Percentiles rank a stretch among this genome's conserved stretches.
Conservation (phyloP, 2,888 invertebrate genomes). For the Scaptomyza tumidula region DNA sequence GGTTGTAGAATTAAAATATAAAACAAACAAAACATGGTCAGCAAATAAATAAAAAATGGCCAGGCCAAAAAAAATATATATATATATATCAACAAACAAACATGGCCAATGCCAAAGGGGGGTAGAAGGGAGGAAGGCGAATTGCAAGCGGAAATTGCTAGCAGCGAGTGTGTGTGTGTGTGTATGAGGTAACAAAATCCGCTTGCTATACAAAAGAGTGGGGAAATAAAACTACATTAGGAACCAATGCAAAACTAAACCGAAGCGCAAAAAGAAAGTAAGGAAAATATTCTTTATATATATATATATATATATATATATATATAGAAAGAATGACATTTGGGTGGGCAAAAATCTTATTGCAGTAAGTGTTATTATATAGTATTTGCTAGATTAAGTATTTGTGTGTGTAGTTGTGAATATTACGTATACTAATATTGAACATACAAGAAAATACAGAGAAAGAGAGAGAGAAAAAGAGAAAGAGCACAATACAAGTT, state of each 20-base stretch:
- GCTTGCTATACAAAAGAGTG: conserved; percentile 31
- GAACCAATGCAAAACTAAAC: conserved; percentile 48
- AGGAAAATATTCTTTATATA: background rate
- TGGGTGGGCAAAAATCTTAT: conserved; percentile 61
- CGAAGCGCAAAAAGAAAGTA: conserved; percentile 26
- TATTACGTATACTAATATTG: conserved; percentile 28
- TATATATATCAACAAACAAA: conserved; percentile 16
- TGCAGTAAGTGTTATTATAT: conserved; percentile 44
- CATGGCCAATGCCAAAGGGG: conserved; percentile 4
- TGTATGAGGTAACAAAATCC: conserved; percentile 36
- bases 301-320: background rate
- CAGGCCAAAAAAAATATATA: conserved; percentile 22
- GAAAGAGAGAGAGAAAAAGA: conserved; percentile 24
- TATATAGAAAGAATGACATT: conserved; percentile 29
- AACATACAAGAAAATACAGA: conserved; percentile 28
- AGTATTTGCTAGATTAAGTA: conserved; percentile 18
- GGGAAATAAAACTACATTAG: conserved; percentile 40
- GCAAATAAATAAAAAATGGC: conserved; percentile 53
- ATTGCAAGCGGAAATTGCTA: conserved; percentile 73
- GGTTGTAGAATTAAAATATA: conserved; percentile 58
- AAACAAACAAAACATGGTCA: conserved; percentile 62
- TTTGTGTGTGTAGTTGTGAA: conserved; percentile 12
- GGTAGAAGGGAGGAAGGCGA: conserved; percentile 2
- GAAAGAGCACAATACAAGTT: conserved; percentile 46
- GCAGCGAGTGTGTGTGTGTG: conserved; percentile 40